Conservation (phyloP, 1,140 invertebrate genomes). For the Nomia melanderi region DNA sequence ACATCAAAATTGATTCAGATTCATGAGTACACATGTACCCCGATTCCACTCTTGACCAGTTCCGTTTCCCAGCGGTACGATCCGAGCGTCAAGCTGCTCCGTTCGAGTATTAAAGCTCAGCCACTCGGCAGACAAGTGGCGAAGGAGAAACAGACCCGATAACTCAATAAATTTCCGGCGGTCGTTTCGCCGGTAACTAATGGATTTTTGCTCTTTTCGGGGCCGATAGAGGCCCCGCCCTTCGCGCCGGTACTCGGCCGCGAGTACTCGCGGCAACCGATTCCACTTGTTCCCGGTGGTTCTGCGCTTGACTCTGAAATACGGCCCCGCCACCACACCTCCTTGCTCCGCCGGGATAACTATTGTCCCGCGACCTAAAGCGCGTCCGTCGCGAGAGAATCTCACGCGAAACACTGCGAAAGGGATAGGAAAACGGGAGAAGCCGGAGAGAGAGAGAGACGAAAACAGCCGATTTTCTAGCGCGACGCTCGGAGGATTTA, state of each 20-base stretch:
- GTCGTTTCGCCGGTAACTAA: slow-evolving; percentile 44
- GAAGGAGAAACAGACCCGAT: slow-evolving; percentile 21
- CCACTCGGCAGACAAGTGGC: not conserved
- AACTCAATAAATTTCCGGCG: slow-evolving; percentile 66
- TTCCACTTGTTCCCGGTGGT: slow-evolving; percentile 70
- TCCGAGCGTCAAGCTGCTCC: not conserved
- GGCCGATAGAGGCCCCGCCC: slow-evolving; percentile 2
- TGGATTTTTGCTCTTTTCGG: slow-evolving; percentile 47
- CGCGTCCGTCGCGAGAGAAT: slow-evolving; percentile 25
- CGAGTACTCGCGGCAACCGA: slow-evolving; percentile 60
- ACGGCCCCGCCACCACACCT: slow-evolving; percentile 76
- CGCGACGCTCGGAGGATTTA: not conserved
- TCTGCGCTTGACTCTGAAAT: slow-evolving; percentile 79
- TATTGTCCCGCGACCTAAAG: slow-evolving; percentile 60
- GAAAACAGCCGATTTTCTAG: not conserved
- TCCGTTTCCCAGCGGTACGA: not conserved
- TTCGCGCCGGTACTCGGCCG: slow-evolving; percentile 31
- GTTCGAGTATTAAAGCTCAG: not conserved
- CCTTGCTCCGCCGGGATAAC: slow-evolving; percentile 63
- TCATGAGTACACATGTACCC: no score
- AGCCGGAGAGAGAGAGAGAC: no score
- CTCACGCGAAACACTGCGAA: no score
- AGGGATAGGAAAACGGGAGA: no score
- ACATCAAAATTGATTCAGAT: no score
- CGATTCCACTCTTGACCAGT: no score